A percentile compares a stretch with the other conserved stretches of the same genome.
phyloP scores from a whole-genome alignment of 2,797 vertebrate genomes.

The Sternarchorhynchus goeldii region DNA sequence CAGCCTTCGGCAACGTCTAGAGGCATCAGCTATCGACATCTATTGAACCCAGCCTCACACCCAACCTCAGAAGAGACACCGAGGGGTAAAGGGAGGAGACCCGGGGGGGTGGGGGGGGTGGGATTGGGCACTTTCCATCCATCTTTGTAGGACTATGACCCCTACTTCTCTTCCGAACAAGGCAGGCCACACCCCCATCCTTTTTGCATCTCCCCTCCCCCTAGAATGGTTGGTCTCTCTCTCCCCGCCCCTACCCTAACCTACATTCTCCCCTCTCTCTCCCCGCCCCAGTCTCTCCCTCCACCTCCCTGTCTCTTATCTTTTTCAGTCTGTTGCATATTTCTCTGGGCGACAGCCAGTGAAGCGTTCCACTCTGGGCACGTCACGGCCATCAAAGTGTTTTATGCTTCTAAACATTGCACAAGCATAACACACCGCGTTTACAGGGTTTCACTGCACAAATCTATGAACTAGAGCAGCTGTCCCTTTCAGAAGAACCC shows the following conservation, averaged over 20 bases:
- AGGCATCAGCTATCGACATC: too few species aligned
- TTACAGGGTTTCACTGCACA: conserved; percentile 28
- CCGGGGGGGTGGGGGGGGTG: too few species aligned
- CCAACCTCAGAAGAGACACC: too few species aligned
- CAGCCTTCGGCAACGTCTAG: too few species aligned
- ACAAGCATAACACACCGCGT: conserved; percentile 40
- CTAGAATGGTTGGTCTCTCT: conserved; percentile 12
- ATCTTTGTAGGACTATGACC: too few species aligned
- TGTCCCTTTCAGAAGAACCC: conserved; percentile 1
- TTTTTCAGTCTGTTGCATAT: not conserved
- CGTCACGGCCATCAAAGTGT: conserved; percentile 36
- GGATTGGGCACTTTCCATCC: too few species aligned
- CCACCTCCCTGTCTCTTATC: conserved; percentile 18
- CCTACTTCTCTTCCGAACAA: too few species aligned
- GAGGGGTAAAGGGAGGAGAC: too few species aligned
- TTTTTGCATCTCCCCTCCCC: too few species aligned
- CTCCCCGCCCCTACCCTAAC: not conserved
- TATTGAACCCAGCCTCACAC: too few species aligned
- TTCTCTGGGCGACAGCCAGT: not conserved
- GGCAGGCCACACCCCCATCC: too few species aligned
- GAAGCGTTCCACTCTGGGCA: conserved; percentile 38
- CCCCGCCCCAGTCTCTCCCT: too few species aligned
- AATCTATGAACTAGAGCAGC: conserved; percentile 24
- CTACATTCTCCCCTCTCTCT: conserved; percentile 3
- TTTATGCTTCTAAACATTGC: conserved; percentile 43